Evolutionary conservation across 2,888 invertebrate species (phyloP).

Genomic region (Dorcus hopei): DNA sequence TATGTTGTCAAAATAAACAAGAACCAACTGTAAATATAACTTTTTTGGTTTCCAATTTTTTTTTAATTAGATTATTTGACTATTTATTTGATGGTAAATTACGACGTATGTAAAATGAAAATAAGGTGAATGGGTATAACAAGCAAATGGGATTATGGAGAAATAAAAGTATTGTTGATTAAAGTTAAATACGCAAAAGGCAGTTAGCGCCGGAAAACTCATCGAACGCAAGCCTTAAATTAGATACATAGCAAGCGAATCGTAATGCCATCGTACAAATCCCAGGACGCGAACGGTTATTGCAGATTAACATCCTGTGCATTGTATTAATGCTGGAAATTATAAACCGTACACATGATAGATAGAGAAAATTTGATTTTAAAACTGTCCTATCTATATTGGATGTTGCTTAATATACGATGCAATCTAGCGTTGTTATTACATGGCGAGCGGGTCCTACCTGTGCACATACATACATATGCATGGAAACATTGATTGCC

Average conservation of each 20-base stretch:
- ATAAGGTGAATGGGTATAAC: neutral
- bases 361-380: conserved; percentile 53
- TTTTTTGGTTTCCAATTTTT: no score
- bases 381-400: conserved; percentile 51
- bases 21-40: no score
- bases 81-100: no score
- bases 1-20: no score
- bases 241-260: conserved; percentile 38
- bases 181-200: conserved; percentile 29
- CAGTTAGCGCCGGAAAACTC: conserved; percentile 28
- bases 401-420: conserved; percentile 52
- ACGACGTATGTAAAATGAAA: neutral
- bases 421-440: conserved; percentile 51
- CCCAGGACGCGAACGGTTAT: conserved; percentile 49
- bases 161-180: conserved; percentile 22
- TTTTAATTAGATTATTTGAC: no score
- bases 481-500: conserved; percentile 54
- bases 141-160: neutral
- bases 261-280: conserved; percentile 41
- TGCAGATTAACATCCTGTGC: conserved; percentile 51
- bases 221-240: conserved; percentile 41
- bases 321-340: conserved; percentile 52
- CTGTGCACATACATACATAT: conserved; percentile 45
- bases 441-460: conserved; percentile 38
- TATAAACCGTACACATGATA: conserved; percentile 50